Conservation (phyloP, 2,113 vertebrate genomes). For the Patagioenas fasciata region DNA sequence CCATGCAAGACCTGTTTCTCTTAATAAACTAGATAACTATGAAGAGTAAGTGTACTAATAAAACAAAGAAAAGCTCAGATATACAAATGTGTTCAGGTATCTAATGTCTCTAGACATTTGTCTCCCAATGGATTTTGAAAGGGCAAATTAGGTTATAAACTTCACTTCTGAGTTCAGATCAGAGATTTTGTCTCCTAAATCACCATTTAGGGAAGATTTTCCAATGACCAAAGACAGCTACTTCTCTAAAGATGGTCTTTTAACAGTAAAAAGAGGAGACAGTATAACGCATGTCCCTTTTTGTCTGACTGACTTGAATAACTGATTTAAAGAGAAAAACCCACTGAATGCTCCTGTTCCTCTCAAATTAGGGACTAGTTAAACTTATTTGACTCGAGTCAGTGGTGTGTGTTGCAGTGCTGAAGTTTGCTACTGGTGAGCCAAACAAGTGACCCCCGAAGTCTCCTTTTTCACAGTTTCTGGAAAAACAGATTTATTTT, state of each 20-base stretch:
- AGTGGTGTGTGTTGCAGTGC: not conserved
- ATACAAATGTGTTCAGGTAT: not conserved
- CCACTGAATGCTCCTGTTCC: not conserved
- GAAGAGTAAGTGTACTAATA: not conserved
- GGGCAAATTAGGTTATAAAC: not conserved
- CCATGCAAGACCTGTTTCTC: not conserved
- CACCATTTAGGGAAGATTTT: not conserved
- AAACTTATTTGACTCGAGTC: accelerated
- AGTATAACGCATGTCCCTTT: not conserved
- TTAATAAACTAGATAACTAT: not conserved
- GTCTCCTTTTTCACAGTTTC: not conserved
- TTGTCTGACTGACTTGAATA: not conserved
- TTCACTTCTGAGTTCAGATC: not conserved
- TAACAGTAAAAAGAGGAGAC: not conserved
- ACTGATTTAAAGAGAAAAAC: not conserved
- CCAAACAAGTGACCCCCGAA: accelerated
- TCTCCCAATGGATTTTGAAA: not conserved
- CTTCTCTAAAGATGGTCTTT: not conserved
- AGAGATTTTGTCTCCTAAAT: not conserved
- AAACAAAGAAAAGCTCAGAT: not conserved
- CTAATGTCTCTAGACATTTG: not conserved
- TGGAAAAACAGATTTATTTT: not conserved
- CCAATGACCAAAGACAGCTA: not conserved
- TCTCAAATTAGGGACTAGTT: not conserved
- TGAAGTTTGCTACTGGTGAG: not conserved